Base-by-base conservation (phyloP, 2,113 vertebrate genomes). In the Limanda limanda region DNA sequence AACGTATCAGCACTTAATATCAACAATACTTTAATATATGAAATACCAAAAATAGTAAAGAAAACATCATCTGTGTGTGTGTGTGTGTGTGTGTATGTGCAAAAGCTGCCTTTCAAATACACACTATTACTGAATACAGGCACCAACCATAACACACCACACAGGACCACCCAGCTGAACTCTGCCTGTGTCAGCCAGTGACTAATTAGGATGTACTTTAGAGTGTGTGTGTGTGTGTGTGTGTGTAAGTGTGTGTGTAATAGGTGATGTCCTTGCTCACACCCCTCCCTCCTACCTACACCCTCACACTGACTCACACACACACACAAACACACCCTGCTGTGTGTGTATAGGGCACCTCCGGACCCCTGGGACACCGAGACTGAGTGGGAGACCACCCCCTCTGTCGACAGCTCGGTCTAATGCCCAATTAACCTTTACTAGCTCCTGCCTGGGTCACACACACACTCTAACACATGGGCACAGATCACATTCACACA, bases 381-480 rank as follows among this genome's bases (percentile, higher is more conserved):
- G 81, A 81, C 84, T 78, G 79, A 85, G 86, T 75, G 42, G 75
- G 76, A 83, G 82, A 86, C 87, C 91, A 79, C 87, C 91, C 86
- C 81, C 88, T 81, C 73, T 18, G 76, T 86, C 86, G 81, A 88
- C 81, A 87, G 73, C 87, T 83, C 83, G 84, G 83, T 86, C 85
- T 95, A 94, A 95, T 92, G 81, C 92, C 94, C 92, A 94, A 94
- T 95, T 95, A 95, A 95, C 94, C 94, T 95, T 94, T 94, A 87
- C 70, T 73, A 89, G 79, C 69, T 76, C 74, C 78, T 78, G 69
- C 83, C 48, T 76, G 71, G 78, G 78, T 74, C 85, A 52, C 78
- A 76, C 71, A 67, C 59, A 58, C 48, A 25, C 27, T 62, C 51
- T 76, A 64, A 45, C 35, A 79, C 27, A 42, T 42, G 40, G 40